Base-by-base conservation (phyloP, 2,888 invertebrate species). In the Diabrotica balteata region DNA sequence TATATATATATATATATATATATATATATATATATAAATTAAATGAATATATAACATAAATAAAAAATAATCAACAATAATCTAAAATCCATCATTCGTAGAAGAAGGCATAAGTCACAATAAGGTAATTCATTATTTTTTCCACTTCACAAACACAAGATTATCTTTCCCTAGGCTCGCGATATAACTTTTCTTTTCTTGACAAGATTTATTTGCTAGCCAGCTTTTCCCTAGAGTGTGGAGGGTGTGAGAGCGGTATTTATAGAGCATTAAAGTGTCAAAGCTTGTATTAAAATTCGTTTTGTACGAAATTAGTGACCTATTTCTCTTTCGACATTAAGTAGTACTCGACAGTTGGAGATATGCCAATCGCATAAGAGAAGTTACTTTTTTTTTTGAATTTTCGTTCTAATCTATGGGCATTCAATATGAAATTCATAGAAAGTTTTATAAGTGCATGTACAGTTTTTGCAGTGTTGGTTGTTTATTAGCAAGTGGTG, bases 121-220 rank as follows among this genome's bases (percentile, higher is more conserved):
- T 64, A 64, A 52, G 58, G 59, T 65, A 44, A 68, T 68, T 66
- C 51, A 59, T 65, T 58, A 66, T 65, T 65, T 63, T 54, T 53
- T 49, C 58, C 58, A 65, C 65, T 66, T 62, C 59, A 62, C 65
- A 68, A 59, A 68, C 66, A 65, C 65, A 62, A 68, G 62, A 68
- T 68, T 65, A 68, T 65, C 58, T 61, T 61, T 50, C 68, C 62
- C 68, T 66, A 50, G 65, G 61, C 59, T 62, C 59, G 32, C 59
- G 62, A 62, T 63, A 62, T 60, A 68, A 68, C 62, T 68, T 68
- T 62, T 68, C 59, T 62, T 66, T 65, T 54, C 65, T 54, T 54
- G 68, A 65, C 65, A 63, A 58, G 62, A 65, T 68, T 65, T 65
- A 68, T 68, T 59, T 57, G 17, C 59, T 52, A 50, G 45, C 58